Evolutionary conservation across 2,888 invertebrate genomes (phyloP).

Genomic region (Thymelicus acteon): DNA sequence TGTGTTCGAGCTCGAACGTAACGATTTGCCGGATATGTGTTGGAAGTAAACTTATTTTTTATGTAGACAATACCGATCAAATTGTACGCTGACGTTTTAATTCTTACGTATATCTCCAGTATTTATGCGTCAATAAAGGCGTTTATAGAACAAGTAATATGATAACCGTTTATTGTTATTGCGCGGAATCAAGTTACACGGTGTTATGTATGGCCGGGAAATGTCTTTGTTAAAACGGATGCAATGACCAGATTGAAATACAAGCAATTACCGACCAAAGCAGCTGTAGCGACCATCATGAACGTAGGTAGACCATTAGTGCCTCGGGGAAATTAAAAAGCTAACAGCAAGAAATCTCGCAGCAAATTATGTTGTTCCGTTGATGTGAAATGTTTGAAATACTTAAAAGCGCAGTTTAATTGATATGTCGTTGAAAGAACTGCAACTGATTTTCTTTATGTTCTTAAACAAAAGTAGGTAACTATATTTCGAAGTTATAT

Average conservation of each 20-base stretch:
- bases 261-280: conserved; percentile 59
- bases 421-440: conserved; percentile 36
- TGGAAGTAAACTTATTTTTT: conserved; percentile 54
- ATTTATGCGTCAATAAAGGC: conserved; percentile 49
- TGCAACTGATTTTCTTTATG: not conserved
- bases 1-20: conserved; percentile 64
- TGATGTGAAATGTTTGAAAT: conserved; percentile 53
- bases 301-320: conserved; percentile 50
- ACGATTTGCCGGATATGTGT: conserved; percentile 61
- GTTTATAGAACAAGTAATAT: conserved; percentile 42
- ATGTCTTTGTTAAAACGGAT: conserved; percentile 45
- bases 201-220: conserved; percentile 8
- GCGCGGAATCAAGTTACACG: conserved; percentile 3
- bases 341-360: conserved; percentile 49
- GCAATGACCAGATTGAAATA: conserved; percentile 55
- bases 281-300: conserved; percentile 51
- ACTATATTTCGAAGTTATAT: not conserved
- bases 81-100: conserved; percentile 53
- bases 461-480: not conserved
- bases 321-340: conserved; percentile 64
- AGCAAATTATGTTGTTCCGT: conserved; percentile 60
- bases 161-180: conserved; percentile 36
- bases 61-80: conserved; percentile 50
- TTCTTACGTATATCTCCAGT: conserved; percentile 49
- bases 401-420: conserved; percentile 44